Base-by-base conservation (phyloP, 2,797 vertebrate species). In the Lepus oiostolus region DNA sequence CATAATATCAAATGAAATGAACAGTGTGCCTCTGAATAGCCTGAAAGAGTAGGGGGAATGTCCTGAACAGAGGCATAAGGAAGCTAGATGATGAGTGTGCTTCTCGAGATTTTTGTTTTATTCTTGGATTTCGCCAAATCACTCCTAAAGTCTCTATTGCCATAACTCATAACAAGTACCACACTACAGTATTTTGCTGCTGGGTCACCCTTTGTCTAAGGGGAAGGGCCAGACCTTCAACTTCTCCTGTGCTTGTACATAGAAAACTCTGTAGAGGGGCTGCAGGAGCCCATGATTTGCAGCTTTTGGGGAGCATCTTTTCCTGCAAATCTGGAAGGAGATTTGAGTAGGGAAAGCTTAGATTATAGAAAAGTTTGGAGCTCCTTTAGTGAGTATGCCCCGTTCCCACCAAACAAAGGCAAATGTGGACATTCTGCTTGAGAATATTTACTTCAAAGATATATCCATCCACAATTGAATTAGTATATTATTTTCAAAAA, bases 401-500 rank as follows among this genome's bases (percentile, higher is more conserved):
- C 76, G 13, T 67, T 68, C 52, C n/a, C 80, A 24, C 26, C 75
- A 62, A 77, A 72, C 88, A 95, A 91, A 96, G 54, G n/a, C 70
- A 90, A 79, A 52, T 67, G 28, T 60, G 10, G 11, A 32, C 24
- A 63, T 54, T 30, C 42, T 93, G 47, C 74, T 76, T 88, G 54
- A 54, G 35, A 89, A 84, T 79, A 54, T 47, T 82, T 84, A 42
- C n/a, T 52, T 95, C 77, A 72, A 42, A 95, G 76, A 50, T 93
- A 85, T 95, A 95, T 88, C 92, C 12, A 1, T 75, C 88, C 80
- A 91, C 71, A 74, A 81, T 60, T 74, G n/a, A 83, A 81, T 93
- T 92, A 80, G 50, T 90, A 72, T 79, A 90, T 92, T 89, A 89
- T 92, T 92, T 94, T 80, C 32, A 60, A 10, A 89, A 93, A 88